Evolutionary conservation across 2,888 invertebrate genomes (phyloP).

Genomic region (Pomacea canaliculata): DNA sequence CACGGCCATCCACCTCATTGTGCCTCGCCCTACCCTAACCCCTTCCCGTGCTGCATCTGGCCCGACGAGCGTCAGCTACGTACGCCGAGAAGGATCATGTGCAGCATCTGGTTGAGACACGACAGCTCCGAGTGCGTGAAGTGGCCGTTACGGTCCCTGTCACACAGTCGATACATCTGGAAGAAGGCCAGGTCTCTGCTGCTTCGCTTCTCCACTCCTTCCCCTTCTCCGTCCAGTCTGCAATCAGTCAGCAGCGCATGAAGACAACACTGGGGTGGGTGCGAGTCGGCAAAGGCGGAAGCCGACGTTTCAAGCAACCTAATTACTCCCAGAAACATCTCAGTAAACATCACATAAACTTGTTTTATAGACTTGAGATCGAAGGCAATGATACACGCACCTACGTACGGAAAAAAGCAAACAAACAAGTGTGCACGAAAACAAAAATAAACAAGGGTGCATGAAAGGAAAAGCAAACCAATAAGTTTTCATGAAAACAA

Average conservation of each 20-base stretch:
- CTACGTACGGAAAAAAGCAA: not conserved
- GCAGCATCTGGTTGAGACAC: slow-evolving; percentile 28
- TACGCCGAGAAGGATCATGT: slow-evolving; percentile 25
- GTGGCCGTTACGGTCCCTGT: slow-evolving; percentile 28
- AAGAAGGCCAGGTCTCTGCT: slow-evolving; percentile 34
- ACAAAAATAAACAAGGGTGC: not conserved
- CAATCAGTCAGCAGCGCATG: not conserved
- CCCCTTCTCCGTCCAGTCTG: slow-evolving; percentile 1
- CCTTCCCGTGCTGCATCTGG: too few relatives aligned
- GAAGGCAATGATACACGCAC: too few relatives aligned
- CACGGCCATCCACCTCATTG: too few relatives aligned
- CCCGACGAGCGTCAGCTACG: slow-evolving; percentile 17
- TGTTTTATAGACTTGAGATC: too few relatives aligned
- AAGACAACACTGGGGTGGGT: not conserved
- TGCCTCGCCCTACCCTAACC: too few relatives aligned
- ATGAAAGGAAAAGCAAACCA: not conserved
- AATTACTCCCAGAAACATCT: too few relatives aligned
- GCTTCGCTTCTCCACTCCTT: slow-evolving; percentile 24
- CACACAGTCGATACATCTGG: slow-evolving; percentile 37
- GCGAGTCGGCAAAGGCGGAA: not conserved
- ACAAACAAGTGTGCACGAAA: not conserved
- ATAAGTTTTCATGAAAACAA: not conserved
- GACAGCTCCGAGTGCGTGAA: slow-evolving; percentile 28
- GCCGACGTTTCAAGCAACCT: not conserved
- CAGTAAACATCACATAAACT: too few relatives aligned